Evolutionary conservation across 2,888 invertebrate genomes (phyloP), one percentile per base, ranked within the genome.

Genomic region (Drosophila peninsularis): DNA sequence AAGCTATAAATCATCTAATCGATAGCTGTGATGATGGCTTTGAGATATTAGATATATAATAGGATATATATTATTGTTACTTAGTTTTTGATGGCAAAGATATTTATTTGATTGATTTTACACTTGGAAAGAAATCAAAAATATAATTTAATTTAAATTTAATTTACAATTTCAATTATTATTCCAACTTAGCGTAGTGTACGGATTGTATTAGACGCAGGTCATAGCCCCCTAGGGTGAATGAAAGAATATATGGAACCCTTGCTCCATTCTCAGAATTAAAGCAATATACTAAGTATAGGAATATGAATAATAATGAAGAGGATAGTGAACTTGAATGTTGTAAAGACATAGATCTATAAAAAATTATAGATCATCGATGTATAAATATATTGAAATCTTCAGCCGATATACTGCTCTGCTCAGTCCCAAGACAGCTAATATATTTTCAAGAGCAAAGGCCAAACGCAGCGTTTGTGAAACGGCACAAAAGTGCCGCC

Each of bases 371-470:
- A 30, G 17, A 11, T 30, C 49, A 34, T 30, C 9, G 34, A 14
- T 21, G 9, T 34, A 34, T 21, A 34, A 9, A 14, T 49, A 14
- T 49, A 32, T 19, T 32, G 34, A 7, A 9, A 37, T 37, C 19
- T 19, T 14, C 19, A 19, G 2, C 30, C 39, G 2, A 53, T 30
- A 39, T 39, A 1, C 39, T 10, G 27, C 7, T 39, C 39, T 0
- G 17, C 53, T 3, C n/a, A 13, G 13, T 19, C 11, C 52, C 13
- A 13, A 30, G 41, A 32, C 41, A n/a, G 54, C 21, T 11, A 3
- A 24, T n/a, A 50, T 19, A 41, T 42, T 54, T 44, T 49, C 41
- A 61, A 72, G 67, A 58, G 55, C 69, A 66, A 49, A 67, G 62
- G 75, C 60, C 69, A 63, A 64, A 45, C 42, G 56, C 30, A 52